Evolutionary conservation across 2,113 vertebrate genomes (phyloP).

Genomic region (Carassius auratus): DNA sequence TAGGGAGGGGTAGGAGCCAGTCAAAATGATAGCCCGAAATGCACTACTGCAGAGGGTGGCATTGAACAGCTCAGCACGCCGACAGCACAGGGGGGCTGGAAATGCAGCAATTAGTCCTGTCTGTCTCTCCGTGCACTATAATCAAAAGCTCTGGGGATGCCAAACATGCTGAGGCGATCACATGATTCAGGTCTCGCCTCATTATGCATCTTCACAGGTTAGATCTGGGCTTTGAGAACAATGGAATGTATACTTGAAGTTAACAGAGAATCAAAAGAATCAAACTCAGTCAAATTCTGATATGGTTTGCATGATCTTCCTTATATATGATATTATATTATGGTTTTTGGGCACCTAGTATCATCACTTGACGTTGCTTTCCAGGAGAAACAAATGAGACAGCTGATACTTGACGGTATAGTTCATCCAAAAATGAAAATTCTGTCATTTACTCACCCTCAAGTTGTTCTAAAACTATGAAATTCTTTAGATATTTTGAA

Average conservation of each 20-base stretch:
- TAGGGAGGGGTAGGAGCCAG: slow-evolving; percentile 1
- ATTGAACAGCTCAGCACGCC: slow-evolving; percentile 23
- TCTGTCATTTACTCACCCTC: not conserved
- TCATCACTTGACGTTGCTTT: not conserved
- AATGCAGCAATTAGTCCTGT: slow-evolving; percentile 45
- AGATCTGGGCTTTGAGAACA: slow-evolving; percentile 3
- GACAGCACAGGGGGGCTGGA: slow-evolving; percentile 2
- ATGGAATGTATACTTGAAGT: slow-evolving; percentile 8
- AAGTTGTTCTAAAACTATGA: not conserved
- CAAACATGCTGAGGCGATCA: slow-evolving; percentile 33
- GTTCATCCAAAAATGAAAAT: not conserved
- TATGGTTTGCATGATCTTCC: not conserved
- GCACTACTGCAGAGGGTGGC: slow-evolving; percentile 31
- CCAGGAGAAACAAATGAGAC: not conserved
- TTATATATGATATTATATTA: not conserved
- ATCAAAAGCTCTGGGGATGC: slow-evolving; percentile 37
- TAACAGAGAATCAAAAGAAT: not conserved
- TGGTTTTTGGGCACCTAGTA: not conserved
- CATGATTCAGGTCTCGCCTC: slow-evolving; percentile 28
- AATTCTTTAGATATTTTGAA: not conserved
- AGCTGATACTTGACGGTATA: not conserved
- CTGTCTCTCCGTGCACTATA: slow-evolving; percentile 27
- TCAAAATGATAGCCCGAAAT: slow-evolving; percentile 26
- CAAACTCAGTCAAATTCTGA: not conserved
- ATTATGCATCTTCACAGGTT: slow-evolving; percentile 13